phyloP scores from a whole-genome alignment of 2,888 invertebrate species.

The Lepidocyrtoides sp. region DNA sequence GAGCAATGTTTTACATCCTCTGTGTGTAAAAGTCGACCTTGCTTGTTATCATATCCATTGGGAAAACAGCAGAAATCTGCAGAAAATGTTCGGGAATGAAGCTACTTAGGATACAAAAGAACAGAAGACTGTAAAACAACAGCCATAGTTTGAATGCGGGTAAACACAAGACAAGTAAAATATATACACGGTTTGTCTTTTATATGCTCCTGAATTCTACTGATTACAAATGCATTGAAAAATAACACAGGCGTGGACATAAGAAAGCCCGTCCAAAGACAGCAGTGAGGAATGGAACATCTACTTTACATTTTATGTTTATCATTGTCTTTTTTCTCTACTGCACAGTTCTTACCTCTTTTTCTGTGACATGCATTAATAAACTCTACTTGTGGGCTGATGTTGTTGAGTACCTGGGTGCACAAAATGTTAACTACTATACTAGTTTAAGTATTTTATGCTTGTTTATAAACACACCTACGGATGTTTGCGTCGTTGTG shows the following conservation, averaged over 20 bases:
- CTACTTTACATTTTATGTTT: conserved; percentile 5
- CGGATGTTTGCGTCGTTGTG: too few relatives aligned
- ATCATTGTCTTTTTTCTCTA: not conserved
- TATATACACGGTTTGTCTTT: not conserved
- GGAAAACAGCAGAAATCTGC: not conserved
- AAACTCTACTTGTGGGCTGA: not conserved
- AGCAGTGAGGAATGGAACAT: not conserved
- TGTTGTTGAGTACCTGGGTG: not conserved
- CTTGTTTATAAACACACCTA: too few relatives aligned
- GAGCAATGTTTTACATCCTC: not conserved
- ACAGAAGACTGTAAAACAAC: not conserved
- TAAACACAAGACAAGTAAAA: too few relatives aligned
- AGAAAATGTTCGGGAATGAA: not conserved
- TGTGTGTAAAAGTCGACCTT: conserved; percentile 27
- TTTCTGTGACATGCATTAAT: not conserved
- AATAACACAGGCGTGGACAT: not conserved
- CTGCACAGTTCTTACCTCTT: not conserved
- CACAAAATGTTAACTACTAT: too few relatives aligned
- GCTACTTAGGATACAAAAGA: not conserved
- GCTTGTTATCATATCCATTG: conserved; percentile 18
- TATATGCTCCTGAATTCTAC: not conserved
- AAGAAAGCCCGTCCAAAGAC: not conserved
- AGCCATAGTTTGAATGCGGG: not conserved
- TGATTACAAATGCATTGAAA: not conserved
- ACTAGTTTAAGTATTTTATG: too few relatives aligned